Percentiles rank a stretch among this genome's conserved stretches.
phyloP scores from a whole-genome alignment of 2,113 vertebrate species.

The Physeter macrocephalus region DNA sequence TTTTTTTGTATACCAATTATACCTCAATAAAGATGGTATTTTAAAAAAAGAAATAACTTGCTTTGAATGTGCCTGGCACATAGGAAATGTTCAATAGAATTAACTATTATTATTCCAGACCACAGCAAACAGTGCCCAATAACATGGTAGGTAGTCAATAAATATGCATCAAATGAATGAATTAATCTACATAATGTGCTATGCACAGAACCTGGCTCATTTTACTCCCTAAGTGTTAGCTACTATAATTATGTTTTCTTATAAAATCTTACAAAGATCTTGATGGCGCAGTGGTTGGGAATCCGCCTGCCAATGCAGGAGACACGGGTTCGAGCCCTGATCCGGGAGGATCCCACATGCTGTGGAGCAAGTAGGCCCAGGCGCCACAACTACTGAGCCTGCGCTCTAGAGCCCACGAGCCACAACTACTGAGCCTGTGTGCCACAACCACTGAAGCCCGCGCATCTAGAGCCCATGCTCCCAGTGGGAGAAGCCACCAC shows the following conservation, averaged over 20 bases:
- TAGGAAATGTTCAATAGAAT: not conserved
- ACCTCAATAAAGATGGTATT: not conserved
- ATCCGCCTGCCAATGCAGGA: too few species aligned
- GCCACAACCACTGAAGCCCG: too few species aligned
- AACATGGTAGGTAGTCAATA: not conserved
- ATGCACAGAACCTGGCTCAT: not conserved
- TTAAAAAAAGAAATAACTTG: not conserved
- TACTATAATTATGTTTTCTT: slow-evolving; percentile 17
- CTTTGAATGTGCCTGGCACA: not conserved
- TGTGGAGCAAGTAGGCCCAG: too few species aligned
- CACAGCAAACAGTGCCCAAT: not conserved
- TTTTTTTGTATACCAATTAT: not conserved
- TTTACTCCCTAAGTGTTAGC: not conserved
- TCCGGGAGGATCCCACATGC: too few species aligned
- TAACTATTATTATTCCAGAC: not conserved
- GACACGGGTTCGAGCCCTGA: too few species aligned
- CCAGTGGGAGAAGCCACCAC: too few species aligned
- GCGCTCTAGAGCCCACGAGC: too few species aligned
- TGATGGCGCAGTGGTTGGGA: not conserved
- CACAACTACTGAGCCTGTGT: too few species aligned
- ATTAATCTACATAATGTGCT: not conserved
- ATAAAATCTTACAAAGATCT: not conserved
- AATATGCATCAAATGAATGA: not conserved
- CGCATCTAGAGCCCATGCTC: too few species aligned
- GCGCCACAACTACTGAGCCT: too few species aligned